Base-by-base conservation (phyloP, 1,140 invertebrate species). In the Drosophila oshimai region DNA sequence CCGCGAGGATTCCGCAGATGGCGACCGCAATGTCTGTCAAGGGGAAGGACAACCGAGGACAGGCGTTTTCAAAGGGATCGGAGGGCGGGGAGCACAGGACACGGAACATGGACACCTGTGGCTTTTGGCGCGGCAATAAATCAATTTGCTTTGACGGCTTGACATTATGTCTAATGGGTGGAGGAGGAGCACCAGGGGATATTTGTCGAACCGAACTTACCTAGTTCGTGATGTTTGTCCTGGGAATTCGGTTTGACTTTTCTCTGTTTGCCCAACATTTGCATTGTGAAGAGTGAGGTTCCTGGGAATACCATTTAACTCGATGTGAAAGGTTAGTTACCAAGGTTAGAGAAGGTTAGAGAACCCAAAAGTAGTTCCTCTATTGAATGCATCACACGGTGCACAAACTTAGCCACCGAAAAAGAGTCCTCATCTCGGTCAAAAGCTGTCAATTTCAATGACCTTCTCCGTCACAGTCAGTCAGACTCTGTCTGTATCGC, bases 101-200 rank as follows among this genome's bases (percentile, higher is more conserved):
- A 18, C 13, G 34, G 34, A 62, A 49, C 64, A 58, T 15, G 70
- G 70, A 62, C 70, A 73, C 70, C 70, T 73, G 70, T 73, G 70
- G 70, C 70, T 73, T 70, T 62, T 62, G 68, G 33, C 42, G 55
- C 13, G 55, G 70, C 41, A 72, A 73, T 73, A 73, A 73, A 73
- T 73, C 70, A 72, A 73, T 73, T 73, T 73, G 41, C 44, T 50
- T 47, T 72, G 70, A 73, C 70, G 55, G 71, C 70, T 73, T 72
- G 70, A 72, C 68, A 62, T 71, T 31, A 47, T 72, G 46, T 71
- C 57, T 44, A 45, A 62, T 42, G 55, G 47, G 6, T 17, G 22
- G 17, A 42, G 55, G 17, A 15, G 39, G 13, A 60, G 26, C 1
- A 17, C n/a, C 34, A 15, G 17, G 28, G 17, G 22, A 5, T 13